Conservation (phyloP, 2,113 vertebrate species). For the Loxodonta africana region DNA sequence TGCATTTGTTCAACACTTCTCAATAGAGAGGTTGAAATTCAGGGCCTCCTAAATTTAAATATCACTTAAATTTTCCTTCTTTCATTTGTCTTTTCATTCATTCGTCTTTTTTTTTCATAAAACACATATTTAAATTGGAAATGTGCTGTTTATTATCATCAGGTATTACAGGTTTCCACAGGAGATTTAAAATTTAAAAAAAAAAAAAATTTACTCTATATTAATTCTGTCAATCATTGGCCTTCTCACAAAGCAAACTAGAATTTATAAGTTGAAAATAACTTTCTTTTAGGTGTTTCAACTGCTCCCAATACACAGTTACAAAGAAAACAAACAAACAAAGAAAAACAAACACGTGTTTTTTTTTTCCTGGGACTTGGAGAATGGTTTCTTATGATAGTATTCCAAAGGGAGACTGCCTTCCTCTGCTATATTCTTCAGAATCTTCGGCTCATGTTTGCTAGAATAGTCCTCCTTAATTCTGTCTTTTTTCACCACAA, state of each 20-base stretch:
- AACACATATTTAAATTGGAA: background rate
- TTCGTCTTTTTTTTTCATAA: background rate
- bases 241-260: background rate
- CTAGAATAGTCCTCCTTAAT: background rate
- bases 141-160: background rate
- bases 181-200: background rate
- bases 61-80: background rate
- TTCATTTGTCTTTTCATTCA: background rate
- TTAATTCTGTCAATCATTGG: background rate
- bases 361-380: background rate
- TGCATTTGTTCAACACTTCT: background rate
- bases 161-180: background rate
- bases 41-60: background rate
- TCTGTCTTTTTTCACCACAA: background rate
- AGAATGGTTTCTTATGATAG: background rate
- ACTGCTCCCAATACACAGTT: no score
- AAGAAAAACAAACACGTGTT: no score
- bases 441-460: background rate
- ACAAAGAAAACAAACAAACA: no score
- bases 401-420: background rate
- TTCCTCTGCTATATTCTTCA: background rate
- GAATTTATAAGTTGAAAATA: background rate
- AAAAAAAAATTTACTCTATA: background rate
- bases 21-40: background rate
- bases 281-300: background rate